These are phyloP conservation scores for Choloepus hoffmanni DNA, from an alignment of 2,113 vertebrate genomes.

Conservation along the genomic window DNA sequence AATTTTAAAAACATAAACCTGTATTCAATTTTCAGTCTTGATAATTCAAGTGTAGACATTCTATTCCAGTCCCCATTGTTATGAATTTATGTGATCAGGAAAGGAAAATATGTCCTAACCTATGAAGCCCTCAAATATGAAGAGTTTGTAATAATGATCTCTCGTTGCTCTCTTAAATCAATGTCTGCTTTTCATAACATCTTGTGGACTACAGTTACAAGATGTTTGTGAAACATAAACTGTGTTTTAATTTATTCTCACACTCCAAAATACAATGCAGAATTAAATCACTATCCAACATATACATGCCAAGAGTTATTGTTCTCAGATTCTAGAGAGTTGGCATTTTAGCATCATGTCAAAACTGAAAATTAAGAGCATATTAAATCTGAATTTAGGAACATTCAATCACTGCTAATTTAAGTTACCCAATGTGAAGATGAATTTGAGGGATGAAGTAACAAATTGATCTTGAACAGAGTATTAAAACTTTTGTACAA, in stretches of 20 bases:
- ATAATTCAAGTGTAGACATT: constrained; percentile 28
- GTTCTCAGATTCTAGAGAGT: constrained; percentile 18
- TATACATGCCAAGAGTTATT: neutral
- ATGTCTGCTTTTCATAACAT: neutral
- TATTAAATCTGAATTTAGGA: constrained; percentile 45
- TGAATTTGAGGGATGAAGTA: neutral
- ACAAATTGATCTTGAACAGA: neutral
- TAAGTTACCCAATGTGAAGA: constrained; percentile 26
- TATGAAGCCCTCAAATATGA: neutral
- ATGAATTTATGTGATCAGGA: constrained; percentile 29
- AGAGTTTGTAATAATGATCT: neutral
- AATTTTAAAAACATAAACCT: neutral
- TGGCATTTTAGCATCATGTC: neutral
- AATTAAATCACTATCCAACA: constrained; percentile 24
- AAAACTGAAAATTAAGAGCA: constrained; percentile 41
- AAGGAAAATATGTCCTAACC: constrained; percentile 6
- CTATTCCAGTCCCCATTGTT: neutral
- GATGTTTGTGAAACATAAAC: constrained; percentile 27
- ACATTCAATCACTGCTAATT: constrained; percentile 39
- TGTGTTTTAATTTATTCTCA: constrained; percentile 28
- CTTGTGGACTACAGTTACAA: neutral
- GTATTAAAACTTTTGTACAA: neutral
- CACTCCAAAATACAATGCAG: neutral
- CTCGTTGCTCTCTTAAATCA: neutral
- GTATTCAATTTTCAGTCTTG: constrained; percentile 20